phyloP scores from a whole-genome alignment of 2,797 vertebrate species.

The Silurus aristotelis region DNA sequence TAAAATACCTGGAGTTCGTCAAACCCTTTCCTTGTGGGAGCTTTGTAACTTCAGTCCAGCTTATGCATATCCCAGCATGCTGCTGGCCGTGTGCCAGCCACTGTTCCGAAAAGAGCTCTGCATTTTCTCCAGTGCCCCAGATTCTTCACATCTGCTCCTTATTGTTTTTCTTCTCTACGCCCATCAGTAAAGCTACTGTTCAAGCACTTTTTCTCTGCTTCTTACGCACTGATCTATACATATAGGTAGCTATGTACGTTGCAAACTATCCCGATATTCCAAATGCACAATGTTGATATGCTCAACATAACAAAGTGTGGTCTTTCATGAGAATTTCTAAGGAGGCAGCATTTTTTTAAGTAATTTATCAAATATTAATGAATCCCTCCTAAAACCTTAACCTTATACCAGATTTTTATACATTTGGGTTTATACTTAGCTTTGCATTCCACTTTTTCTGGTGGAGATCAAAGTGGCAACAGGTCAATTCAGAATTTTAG shows the following conservation, averaged over 20 bases:
- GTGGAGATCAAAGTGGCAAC: neutral
- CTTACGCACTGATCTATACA: neutral
- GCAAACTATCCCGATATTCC: too few species aligned
- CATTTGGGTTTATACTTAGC: neutral
- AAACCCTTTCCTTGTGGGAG: neutral
- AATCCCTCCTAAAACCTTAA: too few species aligned
- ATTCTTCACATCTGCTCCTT: slow-evolving; percentile 59
- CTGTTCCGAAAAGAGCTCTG: slow-evolving; percentile 37
- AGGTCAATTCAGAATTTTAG: neutral
- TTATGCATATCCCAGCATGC: slow-evolving; percentile 48
- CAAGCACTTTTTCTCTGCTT: neutral
- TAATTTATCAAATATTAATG: neutral
- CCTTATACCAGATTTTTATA: neutral
- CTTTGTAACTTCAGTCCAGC: slow-evolving; percentile 28
- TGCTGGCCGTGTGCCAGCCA: slow-evolving; percentile 46
- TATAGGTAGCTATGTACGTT: neutral
- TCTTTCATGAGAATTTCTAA: neutral
- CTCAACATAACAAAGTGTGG: neutral
- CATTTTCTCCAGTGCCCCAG: slow-evolving; percentile 45
- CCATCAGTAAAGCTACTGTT: slow-evolving; percentile 51
- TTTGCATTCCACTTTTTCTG: neutral
- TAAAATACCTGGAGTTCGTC: slow-evolving; percentile 18
- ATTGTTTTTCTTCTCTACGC: slow-evolving; percentile 51
- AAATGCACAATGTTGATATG: too few species aligned
- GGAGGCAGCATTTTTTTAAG: neutral